phyloP scores from a whole-genome alignment of 2,888 invertebrate species.

The Phanerotoma sp. region DNA sequence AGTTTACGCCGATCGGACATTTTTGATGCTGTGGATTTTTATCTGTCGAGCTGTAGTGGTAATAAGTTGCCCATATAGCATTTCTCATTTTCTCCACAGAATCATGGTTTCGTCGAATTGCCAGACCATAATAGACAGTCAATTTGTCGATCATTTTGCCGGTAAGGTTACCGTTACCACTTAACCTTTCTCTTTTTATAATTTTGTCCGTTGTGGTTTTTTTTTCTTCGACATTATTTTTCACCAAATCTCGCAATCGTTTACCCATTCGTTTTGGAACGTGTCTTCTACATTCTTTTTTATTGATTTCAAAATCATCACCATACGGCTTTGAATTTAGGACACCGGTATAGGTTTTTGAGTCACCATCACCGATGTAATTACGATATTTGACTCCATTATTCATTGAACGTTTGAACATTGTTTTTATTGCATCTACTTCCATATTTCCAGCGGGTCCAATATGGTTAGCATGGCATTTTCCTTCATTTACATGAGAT shows the following conservation, averaged over 20 bases:
- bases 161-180: constrained; percentile 24
- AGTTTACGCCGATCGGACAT: too few relatives aligned
- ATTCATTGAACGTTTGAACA: constrained; percentile 31
- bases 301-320: constrained; percentile 27
- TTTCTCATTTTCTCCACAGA: constrained; percentile 30
- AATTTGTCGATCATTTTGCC: constrained; percentile 27
- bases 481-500: too few relatives aligned
- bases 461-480: constrained; percentile 28
- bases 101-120: constrained; percentile 27
- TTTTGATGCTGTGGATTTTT: constrained; percentile 38
- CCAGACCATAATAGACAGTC: too few relatives aligned
- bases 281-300: constrained; percentile 33
- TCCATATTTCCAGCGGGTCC: constrained; percentile 34
- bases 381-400: constrained; percentile 25
- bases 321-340: constrained; percentile 30
- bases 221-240: constrained; percentile 3
- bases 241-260: constrained; percentile 24
- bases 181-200: constrained; percentile 2
- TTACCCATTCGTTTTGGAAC: constrained; percentile 26
- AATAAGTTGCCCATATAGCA: constrained; percentile 36
- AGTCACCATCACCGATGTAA: constrained; percentile 26
- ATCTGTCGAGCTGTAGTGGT: constrained; percentile 42
- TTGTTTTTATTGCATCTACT: constrained; percentile 26
- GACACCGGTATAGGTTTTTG: constrained; percentile 15
- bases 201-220: neutral